Evolutionary conservation across 1,140 invertebrate species (phyloP).

Genomic region (Zeugodacus cucurbitae): DNA sequence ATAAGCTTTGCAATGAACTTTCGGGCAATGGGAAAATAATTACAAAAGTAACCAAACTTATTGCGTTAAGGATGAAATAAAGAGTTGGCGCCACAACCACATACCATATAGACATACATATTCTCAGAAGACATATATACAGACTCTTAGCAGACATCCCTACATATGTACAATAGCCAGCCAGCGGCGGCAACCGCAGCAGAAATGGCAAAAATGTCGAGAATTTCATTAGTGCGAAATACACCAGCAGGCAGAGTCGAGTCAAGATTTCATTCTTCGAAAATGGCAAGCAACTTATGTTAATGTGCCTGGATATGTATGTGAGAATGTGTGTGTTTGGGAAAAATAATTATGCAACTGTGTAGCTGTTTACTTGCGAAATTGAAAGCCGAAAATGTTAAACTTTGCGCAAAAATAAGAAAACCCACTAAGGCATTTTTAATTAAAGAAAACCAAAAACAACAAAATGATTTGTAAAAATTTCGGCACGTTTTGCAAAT

Average conservation of each 20-base stretch:
- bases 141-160: neutral
- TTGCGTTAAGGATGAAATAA: neutral
- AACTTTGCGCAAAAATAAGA: neutral
- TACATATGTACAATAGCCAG: neutral
- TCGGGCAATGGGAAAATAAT: neutral
- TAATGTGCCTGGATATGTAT: neutral
- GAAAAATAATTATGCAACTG: neutral
- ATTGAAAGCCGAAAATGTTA: constrained; percentile 4
- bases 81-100: neutral
- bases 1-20: neutral
- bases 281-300: neutral
- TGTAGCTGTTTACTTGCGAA: neutral
- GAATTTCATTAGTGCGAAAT: constrained; percentile 19
- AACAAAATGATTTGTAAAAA: neutral
- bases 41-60: neutral
- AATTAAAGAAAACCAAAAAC: neutral
- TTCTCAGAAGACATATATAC: no score
- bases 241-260: neutral
- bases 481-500: neutral
- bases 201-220: constrained; percentile 11
- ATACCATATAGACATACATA: neutral
- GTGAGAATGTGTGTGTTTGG: neutral
- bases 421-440: neutral
- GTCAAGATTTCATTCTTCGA: neutral
- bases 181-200: neutral